phyloP scores from a whole-genome alignment of 2,113 vertebrate genomes.

The Dasypus novemcinctus region DNA sequence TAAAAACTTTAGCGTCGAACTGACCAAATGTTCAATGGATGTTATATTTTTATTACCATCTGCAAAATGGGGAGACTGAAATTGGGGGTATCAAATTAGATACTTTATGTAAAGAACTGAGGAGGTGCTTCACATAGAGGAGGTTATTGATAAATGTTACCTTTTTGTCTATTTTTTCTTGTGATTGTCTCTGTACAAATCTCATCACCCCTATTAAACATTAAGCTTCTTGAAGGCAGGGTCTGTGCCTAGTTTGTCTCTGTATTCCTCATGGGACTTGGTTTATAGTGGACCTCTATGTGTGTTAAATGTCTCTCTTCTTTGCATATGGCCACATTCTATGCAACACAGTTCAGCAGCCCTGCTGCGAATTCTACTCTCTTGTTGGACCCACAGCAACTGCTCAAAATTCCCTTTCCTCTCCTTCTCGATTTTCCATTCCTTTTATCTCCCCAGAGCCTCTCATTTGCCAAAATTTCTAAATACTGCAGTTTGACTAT shows the following conservation, averaged over 20 bases:
- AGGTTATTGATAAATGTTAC: not conserved
- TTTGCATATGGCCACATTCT: not conserved
- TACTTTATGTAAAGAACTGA: not conserved
- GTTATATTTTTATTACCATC: not conserved
- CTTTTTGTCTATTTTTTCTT: not conserved
- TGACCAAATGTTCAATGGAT: not conserved
- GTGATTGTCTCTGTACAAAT: too few species aligned
- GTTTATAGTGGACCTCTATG: not conserved
- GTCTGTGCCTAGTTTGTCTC: not conserved
- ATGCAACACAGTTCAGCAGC: not conserved
- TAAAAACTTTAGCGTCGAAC: not conserved
- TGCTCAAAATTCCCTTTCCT: not conserved
- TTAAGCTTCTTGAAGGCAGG: not conserved
- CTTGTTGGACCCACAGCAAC: too few species aligned
- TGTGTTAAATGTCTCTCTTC: not conserved
- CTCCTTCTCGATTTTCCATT: not conserved
- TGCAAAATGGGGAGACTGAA: not conserved
- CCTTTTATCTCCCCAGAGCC: not conserved
- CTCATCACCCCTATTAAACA: not conserved
- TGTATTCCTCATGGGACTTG: not conserved
- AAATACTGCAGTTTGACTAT: not conserved
- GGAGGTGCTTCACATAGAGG: not conserved
- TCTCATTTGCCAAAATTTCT: not conserved
- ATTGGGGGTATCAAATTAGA: not conserved
- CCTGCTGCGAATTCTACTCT: not conserved